Conservation (phyloP, 2,888 invertebrate genomes). For the Acleris sparsana region DNA sequence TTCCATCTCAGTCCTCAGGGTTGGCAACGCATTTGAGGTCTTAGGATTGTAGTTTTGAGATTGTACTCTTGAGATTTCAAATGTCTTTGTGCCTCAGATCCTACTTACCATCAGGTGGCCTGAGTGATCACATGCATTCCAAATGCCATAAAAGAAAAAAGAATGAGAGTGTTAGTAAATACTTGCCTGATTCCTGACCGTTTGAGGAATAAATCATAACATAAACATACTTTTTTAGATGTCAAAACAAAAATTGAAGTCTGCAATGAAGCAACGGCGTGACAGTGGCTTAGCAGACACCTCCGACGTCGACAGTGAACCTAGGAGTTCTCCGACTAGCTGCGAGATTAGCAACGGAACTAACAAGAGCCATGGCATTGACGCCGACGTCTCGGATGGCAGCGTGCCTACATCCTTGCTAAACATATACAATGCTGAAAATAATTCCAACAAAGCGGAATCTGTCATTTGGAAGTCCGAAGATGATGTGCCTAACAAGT, state of each 20-base stretch:
- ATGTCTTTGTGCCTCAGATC: too few species aligned
- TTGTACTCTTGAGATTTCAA: too few species aligned
- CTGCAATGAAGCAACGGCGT: slow-evolving; percentile 67
- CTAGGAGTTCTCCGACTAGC: slow-evolving; percentile 53
- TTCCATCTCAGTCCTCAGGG: too few species aligned
- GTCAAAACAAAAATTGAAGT: slow-evolving; percentile 60
- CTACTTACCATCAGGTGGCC: too few species aligned
- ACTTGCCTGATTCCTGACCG: too few species aligned
- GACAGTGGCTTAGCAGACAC: slow-evolving; percentile 79
- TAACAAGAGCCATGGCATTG: slow-evolving; percentile 41
- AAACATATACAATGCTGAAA: slow-evolving; percentile 55
- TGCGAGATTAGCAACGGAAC: slow-evolving; percentile 39
- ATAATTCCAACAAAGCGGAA: slow-evolving; percentile 42
- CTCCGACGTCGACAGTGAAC: slow-evolving; percentile 73
- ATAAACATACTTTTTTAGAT: slow-evolving; percentile 49
- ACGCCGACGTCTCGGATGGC: slow-evolving; percentile 40
- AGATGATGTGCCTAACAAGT: slow-evolving; percentile 51
- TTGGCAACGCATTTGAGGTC: too few species aligned
- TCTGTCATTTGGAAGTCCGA: slow-evolving; percentile 60
- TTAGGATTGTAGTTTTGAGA: too few species aligned
- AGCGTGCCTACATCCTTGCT: slow-evolving; percentile 48
- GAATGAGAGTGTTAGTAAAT: not conserved
- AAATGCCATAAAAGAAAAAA: too few species aligned
- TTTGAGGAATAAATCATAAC: not conserved
- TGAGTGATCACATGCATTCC: too few species aligned